Percentiles rank a stretch among this genome's conserved stretches.
These are phyloP conservation scores for Peromyscus eremicus DNA, from an alignment of 2,797 vertebrate genomes.

Conservation along the genomic window DNA sequence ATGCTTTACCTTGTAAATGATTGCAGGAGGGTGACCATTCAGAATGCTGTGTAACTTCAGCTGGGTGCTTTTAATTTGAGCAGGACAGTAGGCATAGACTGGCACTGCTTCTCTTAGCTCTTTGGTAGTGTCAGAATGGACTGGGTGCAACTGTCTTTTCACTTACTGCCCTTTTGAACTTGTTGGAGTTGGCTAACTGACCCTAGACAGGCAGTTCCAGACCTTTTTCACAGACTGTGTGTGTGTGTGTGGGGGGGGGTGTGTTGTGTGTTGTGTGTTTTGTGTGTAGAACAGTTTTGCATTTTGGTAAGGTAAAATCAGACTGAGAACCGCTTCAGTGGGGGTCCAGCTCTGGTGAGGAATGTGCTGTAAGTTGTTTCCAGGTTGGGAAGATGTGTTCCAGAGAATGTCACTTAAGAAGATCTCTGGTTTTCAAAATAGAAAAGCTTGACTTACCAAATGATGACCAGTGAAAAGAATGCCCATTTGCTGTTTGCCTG, in stretches of 20 bases:
- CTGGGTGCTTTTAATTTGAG: background rate
- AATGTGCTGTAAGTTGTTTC: background rate
- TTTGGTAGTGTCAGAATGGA: too few species aligned
- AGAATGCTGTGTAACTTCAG: background rate
- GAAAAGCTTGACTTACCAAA: background rate
- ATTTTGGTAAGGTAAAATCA: background rate
- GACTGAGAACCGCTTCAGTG: rapidly evolving
- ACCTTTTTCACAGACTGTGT: background rate
- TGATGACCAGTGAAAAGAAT: background rate
- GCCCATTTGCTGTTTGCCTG: background rate
- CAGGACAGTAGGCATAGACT: background rate
- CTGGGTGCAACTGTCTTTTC: background rate
- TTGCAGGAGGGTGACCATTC: background rate
- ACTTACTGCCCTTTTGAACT: background rate
- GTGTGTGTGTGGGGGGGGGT: background rate
- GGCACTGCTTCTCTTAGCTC: background rate
- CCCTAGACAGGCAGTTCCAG: background rate
- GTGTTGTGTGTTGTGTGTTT: background rate
- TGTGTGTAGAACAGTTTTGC: background rate
- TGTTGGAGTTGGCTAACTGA: background rate
- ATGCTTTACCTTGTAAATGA: background rate
- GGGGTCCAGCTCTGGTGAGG: background rate
- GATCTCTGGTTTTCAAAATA: background rate
- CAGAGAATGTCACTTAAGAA: background rate
- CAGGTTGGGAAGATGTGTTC: background rate